These are phyloP conservation scores for Casuarius casuarius DNA, from an alignment of 2,113 vertebrate species.

Conservation along the genomic window DNA sequence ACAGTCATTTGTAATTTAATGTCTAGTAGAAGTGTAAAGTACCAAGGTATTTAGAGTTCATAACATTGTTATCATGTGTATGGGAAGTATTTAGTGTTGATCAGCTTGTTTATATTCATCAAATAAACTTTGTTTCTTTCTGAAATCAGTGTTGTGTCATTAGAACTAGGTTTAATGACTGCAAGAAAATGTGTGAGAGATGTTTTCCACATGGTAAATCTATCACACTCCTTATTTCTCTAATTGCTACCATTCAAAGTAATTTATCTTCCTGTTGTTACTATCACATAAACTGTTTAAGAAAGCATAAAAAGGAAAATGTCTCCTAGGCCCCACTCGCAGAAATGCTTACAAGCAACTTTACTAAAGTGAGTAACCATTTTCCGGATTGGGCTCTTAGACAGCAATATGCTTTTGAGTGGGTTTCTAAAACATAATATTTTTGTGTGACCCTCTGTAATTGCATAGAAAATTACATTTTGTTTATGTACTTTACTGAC, in stretches of 20 bases:
- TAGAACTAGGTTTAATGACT: conserved; percentile 58
- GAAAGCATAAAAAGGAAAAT: conserved; percentile 66
- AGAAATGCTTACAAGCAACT: conserved; percentile 16
- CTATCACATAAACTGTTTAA: conserved; percentile 71
- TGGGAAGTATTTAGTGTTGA: conserved; percentile 88
- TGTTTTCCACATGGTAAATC: conserved; percentile 74
- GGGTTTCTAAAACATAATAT: conserved; percentile 68
- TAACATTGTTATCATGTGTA: conserved; percentile 85
- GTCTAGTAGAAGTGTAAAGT: conserved; percentile 83
- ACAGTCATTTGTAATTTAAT: conserved; percentile 82
- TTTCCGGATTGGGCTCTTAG: conserved; percentile 50
- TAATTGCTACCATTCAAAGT: conserved; percentile 70
- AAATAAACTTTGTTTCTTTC: conserved; percentile 93
- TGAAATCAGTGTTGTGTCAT: conserved; percentile 71
- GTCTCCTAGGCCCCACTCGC: conserved; percentile 39
- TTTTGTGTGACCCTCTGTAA: conserved; percentile 70
- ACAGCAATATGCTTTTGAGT: conserved; percentile 58
- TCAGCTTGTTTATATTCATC: conserved; percentile 89
- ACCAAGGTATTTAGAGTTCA: conserved; percentile 81
- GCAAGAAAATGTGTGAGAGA: conserved; percentile 63
- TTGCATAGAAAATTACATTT: conserved; percentile 61
- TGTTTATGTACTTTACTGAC: conserved; percentile 64
- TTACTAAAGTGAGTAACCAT: conserved; percentile 29
- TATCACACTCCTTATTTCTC: conserved; percentile 61
- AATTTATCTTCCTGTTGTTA: conserved; percentile 74